Conservation (phyloP, 2,797 vertebrate species). For the Halcyon leucocephala region DNA sequence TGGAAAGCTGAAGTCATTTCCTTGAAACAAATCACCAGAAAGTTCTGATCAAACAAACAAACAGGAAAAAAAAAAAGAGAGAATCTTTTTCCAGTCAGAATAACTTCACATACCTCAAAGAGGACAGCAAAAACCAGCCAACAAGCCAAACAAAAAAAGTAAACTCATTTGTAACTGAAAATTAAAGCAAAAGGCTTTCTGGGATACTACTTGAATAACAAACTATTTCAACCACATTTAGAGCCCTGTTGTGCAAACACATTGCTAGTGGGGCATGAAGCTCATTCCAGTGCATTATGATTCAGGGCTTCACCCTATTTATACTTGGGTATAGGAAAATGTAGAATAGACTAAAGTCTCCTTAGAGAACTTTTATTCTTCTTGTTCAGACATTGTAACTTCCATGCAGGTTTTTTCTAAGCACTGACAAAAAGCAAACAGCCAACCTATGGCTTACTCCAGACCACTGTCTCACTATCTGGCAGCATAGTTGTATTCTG, state of each 20-base stretch:
- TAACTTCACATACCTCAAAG: background rate
- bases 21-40: slow-evolving; percentile 8
- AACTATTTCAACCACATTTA: background rate
- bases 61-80: background rate
- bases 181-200: background rate
- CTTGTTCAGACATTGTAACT: background rate
- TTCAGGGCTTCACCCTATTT: background rate
- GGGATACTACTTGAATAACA: background rate
- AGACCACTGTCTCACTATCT: background rate
- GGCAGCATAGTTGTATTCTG: background rate
- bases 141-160: background rate
- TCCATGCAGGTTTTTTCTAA: background rate
- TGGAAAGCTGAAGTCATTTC: slow-evolving; percentile 19
- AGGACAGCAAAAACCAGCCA: background rate
- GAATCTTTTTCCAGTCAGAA: background rate
- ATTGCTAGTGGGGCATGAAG: background rate
- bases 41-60: background rate
- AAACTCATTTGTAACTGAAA: background rate
- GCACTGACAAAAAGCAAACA: background rate
- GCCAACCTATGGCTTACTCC: background rate
- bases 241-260: background rate
- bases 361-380: background rate
- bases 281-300: background rate
- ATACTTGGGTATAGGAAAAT: background rate
- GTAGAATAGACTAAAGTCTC: background rate